These are phyloP conservation scores for Leptodactylus fuscus DNA, from an alignment of 2,113 vertebrate genomes.

Conservation along the genomic window DNA sequence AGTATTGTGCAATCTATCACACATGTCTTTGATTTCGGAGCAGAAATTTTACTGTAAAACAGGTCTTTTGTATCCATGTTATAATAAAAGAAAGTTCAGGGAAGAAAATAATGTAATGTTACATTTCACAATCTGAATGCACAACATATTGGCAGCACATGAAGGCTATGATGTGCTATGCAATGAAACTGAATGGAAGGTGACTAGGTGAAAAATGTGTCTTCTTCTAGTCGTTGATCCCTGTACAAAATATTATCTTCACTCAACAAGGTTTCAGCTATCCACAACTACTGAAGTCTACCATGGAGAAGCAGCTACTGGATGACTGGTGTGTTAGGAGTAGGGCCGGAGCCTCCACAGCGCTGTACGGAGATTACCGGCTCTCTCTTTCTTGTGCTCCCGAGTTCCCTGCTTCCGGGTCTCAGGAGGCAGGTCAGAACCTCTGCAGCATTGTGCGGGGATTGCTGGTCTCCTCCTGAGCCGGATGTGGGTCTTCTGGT, in stretches of 20 bases:
- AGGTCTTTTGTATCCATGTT: slow-evolving; percentile 36
- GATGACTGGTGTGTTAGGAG: background rate
- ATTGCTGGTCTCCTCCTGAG: no score
- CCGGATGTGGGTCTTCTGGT: no score
- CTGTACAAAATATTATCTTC: background rate
- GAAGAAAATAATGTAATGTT: slow-evolving; percentile 29
- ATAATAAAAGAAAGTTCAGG: slow-evolving; percentile 24
- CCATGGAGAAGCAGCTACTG: background rate
- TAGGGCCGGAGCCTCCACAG: no score
- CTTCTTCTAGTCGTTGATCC: background rate
- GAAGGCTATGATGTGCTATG: background rate
- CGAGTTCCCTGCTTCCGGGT: no score
- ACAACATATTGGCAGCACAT: slow-evolving; percentile 35
- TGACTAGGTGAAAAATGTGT: background rate
- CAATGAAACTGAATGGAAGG: slow-evolving; percentile 1
- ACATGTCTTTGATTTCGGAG: slow-evolving; percentile 40
- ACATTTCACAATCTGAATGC: slow-evolving; percentile 19
- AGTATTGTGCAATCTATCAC: slow-evolving; percentile 39
- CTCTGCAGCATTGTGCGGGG: no score
- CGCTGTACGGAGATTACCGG: no score
- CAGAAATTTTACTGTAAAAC: slow-evolving; percentile 27
- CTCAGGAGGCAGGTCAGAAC: no score
- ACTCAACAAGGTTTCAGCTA: background rate
- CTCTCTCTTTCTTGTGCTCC: no score
- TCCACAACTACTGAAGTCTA: background rate